These are phyloP conservation scores for Limnephilus rhombicus DNA, from an alignment of 2,888 invertebrate genomes.

Conservation along the genomic window DNA sequence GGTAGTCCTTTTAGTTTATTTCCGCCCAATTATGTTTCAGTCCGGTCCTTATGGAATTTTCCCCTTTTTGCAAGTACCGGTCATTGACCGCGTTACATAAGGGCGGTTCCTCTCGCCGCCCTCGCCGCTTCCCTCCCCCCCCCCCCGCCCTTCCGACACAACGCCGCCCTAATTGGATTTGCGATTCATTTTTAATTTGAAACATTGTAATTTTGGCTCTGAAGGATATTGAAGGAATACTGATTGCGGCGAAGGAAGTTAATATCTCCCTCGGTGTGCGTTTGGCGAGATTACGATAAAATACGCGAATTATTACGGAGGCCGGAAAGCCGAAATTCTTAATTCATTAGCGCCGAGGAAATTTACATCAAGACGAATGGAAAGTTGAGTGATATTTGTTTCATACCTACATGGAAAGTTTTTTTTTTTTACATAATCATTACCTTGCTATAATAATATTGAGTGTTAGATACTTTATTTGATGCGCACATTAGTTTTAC, in stretches of 20 bases:
- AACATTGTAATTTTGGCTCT: conserved; percentile 43
- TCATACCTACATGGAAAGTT: too few species aligned
- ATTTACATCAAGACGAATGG: neutral
- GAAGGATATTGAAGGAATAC: conserved; percentile 45
- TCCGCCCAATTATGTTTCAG: conserved; percentile 46
- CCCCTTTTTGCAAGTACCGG: conserved; percentile 36
- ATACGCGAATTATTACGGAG: neutral
- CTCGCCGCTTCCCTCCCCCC: neutral
- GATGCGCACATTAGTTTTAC: too few species aligned
- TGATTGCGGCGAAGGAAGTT: conserved; percentile 41
- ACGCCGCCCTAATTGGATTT: conserved; percentile 51
- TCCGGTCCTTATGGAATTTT: conserved; percentile 28
- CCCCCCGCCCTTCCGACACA: neutral
- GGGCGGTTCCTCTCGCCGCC: conserved; percentile 19
- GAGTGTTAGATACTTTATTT: too few species aligned
- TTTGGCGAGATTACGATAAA: neutral
- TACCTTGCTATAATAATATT: too few species aligned
- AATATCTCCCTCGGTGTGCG: conserved; percentile 22
- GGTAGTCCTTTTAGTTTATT: conserved; percentile 42
- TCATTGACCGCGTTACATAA: conserved; percentile 49
- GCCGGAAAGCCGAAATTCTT: neutral
- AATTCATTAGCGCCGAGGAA: neutral
- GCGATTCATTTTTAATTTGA: conserved; percentile 52
- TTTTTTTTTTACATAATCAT: too few species aligned
- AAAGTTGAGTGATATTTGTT: neutral